Evolutionary conservation across 2,113 vertebrate genomes (phyloP).

Genomic region (Cryptotis parvus): DNA sequence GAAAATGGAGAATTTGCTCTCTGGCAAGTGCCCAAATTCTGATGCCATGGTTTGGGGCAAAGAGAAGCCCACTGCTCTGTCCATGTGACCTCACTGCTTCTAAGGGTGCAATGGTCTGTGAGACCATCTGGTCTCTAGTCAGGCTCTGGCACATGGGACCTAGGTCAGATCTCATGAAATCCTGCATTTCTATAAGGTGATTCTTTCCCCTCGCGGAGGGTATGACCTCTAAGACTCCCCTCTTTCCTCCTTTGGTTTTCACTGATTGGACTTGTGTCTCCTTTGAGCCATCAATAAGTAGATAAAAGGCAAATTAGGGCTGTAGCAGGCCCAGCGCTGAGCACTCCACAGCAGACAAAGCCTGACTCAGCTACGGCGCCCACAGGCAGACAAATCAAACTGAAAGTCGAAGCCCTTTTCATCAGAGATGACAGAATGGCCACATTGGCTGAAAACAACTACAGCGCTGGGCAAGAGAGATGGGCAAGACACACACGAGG

Average conservation of each 20-base stretch:
- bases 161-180: constrained; percentile 70
- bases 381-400: constrained; percentile 47
- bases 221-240: constrained; percentile 57
- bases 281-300: constrained; percentile 82
- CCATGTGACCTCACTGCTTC: not conserved
- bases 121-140: constrained; percentile 56
- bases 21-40: not conserved
- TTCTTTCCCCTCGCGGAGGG: constrained; percentile 55
- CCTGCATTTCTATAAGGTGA: constrained; percentile 76
- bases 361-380: constrained; percentile 67
- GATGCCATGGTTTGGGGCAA: not conserved
- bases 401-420: constrained; percentile 61
- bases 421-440: constrained; percentile 54
- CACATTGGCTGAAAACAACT: not conserved
- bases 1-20: not conserved
- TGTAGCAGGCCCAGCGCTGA: constrained; percentile 71
- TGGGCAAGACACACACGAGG: not conserved
- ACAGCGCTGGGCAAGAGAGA: not conserved
- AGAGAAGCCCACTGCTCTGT: not conserved
- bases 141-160: not conserved
- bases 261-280: constrained; percentile 84
- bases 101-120: not conserved
- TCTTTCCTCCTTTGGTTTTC: constrained; percentile 60
- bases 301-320: constrained; percentile 85
- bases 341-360: constrained; percentile 77